Conservation (phyloP, 2,888 invertebrate species). For the Limulus polyphemus region DNA sequence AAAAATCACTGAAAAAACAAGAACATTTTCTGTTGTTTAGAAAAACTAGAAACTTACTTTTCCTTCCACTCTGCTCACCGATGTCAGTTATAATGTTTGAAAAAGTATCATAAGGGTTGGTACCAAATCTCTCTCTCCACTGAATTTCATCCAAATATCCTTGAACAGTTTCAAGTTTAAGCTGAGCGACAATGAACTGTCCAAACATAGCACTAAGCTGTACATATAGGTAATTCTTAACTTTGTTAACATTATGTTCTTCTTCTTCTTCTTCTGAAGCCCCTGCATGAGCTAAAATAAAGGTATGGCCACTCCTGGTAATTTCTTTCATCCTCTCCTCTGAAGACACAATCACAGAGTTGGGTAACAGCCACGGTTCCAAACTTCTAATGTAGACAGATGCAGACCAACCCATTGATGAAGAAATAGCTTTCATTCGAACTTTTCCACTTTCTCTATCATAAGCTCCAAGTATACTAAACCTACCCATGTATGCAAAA, state of each 20-base stretch:
- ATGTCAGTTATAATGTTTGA: conserved; percentile 17
- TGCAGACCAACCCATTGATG: conserved; percentile 1
- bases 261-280: background rate
- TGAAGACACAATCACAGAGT: conserved; percentile 7
- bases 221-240: conserved; percentile 6
- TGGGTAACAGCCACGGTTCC: conserved; percentile 9
- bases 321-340: background rate
- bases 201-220: conserved; percentile 18
- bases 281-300: background rate
- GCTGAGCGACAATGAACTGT: conserved; percentile 19
- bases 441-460: conserved; percentile 59
- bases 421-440: conserved; percentile 51
- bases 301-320: background rate
- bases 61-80: conserved; percentile 1
- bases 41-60: conserved; percentile 11
- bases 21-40: too few species aligned
- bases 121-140: conserved; percentile 75
- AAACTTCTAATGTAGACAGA: background rate
- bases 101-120: conserved; percentile 44
- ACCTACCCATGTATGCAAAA: conserved; percentile 59
- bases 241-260: conserved; percentile 3
- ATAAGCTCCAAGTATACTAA: conserved; percentile 70
- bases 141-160: conserved; percentile 78
- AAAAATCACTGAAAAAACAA: too few species aligned
- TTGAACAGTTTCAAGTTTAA: conserved; percentile 74